These are phyloP conservation scores for Drosophila malerkotliana DNA, from an alignment of 1,140 invertebrate species.

Conservation along the genomic window DNA sequence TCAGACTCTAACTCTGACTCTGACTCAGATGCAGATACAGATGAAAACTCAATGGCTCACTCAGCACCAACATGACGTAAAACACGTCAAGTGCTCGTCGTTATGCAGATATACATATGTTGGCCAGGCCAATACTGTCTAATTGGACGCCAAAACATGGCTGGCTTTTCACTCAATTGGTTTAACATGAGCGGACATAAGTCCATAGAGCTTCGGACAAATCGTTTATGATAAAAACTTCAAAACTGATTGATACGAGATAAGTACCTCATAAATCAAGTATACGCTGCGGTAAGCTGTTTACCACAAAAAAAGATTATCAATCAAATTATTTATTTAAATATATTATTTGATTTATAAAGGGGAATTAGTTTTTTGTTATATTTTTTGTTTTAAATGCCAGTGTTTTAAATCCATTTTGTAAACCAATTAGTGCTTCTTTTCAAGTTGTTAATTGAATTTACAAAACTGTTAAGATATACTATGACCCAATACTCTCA, in stretches of 20 bases:
- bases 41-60: slow-evolving; percentile 20
- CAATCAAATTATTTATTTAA: not conserved
- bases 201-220: slow-evolving; percentile 37
- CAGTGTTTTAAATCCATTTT: too few species aligned
- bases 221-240: slow-evolving; percentile 65
- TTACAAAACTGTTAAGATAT: not conserved
- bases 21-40: slow-evolving; percentile 4
- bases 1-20: slow-evolving; percentile 1
- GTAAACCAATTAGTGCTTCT: not conserved
- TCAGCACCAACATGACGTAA: slow-evolving; percentile 37
- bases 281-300: not conserved
- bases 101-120: slow-evolving; percentile 28
- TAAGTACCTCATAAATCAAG: slow-evolving; percentile 19
- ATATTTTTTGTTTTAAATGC: too few species aligned
- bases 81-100: slow-evolving; percentile 39
- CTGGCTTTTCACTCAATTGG: slow-evolving; percentile 27
- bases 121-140: slow-evolving; percentile 20
- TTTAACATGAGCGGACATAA: slow-evolving; percentile 47
- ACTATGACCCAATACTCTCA: slow-evolving; percentile 2
- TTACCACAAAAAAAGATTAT: not conserved
- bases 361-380: not conserved
- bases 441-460: slow-evolving; percentile 7
- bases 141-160: slow-evolving; percentile 41
- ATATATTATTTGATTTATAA: not conserved
- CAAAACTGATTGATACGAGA: slow-evolving; percentile 29